Base-by-base conservation (phyloP, 2,797 vertebrate species). In the Cryptoblepharus egeriae region DNA sequence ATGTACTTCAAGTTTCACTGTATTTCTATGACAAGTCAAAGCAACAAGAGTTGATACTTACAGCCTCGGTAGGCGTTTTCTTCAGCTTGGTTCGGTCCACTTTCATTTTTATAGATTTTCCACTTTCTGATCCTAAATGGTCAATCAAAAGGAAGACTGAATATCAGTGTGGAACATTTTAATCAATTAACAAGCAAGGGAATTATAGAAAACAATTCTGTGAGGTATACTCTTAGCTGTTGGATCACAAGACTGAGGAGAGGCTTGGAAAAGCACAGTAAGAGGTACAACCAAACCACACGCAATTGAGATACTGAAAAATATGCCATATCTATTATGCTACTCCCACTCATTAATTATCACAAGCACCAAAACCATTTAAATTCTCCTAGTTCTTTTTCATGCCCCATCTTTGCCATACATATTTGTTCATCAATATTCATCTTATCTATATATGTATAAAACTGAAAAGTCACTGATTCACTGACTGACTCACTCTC, bases 21-120 rank as follows among this genome's bases (percentile, higher is more conserved):
- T 75, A 20, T n/a, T 71, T n/a, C 49, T 68, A 60, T 49, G 15
- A n/a, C 1, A 32, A 76, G 15, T 63, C 57, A 83, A 55, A n/a
- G 35, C 49, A 32, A 77, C 28, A 77, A 79, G 37, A 65, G 52
- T 24, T 4, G 0, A 94, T 94, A 97, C 98, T 97, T 89, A 99
- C 98, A 95, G 98, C 98, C 96, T 99, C 98, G 10, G 98, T 99
- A 88, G 98, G 98, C 82, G 97, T 99, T 96, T 99, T 99, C 96
- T 99, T 99, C 94, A 99, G 96, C 95, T 99, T 99, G 95, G 97
- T 98, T 95, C 98, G 96, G 96, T 99, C 98, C 90, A 99, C 98
- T 97, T 99, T 99, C 98, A 99, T 99, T 95, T 95, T 98, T 92
- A 68, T 77, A 37, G 93, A 94, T 95, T 96, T 94, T 95, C 92